phyloP scores from a whole-genome alignment of 2,797 vertebrate species.

The Gymnopithys bicolor region DNA sequence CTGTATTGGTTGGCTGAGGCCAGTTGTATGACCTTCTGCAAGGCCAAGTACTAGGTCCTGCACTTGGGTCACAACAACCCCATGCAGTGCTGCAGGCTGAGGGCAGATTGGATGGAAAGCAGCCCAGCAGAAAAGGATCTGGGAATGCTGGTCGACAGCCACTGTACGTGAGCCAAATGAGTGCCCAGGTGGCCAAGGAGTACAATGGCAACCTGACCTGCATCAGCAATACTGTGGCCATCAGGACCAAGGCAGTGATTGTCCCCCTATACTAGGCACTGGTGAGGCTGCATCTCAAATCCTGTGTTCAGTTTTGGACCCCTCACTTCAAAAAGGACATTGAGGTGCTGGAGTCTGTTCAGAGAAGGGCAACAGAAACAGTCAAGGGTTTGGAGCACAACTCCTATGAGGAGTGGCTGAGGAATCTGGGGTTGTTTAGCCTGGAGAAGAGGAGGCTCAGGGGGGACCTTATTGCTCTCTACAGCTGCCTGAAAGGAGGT shows the following conservation, averaged over 20 bases:
- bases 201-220: not conserved
- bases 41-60: not conserved
- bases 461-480: no score
- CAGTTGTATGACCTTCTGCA: not conserved
- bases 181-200: not conserved
- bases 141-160: rapidly evolving
- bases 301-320: not conserved
- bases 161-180: not conserved
- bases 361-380: no score
- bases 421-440: no score
- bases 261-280: not conserved
- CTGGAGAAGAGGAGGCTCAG: no score
- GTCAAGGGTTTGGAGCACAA: no score
- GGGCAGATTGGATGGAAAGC: not conserved
- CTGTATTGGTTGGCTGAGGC: not conserved
- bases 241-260: not conserved
- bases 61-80: not conserved
- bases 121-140: not conserved
- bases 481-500: no score
- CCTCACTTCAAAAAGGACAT: no score
- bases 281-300: not conserved
- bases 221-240: rapidly evolving
- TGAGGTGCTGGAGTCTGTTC: no score
- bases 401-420: no score
- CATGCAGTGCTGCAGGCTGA: not conserved